Conservation (phyloP, 2,113 vertebrate genomes). For the Cephalopholis sonnerati region DNA sequence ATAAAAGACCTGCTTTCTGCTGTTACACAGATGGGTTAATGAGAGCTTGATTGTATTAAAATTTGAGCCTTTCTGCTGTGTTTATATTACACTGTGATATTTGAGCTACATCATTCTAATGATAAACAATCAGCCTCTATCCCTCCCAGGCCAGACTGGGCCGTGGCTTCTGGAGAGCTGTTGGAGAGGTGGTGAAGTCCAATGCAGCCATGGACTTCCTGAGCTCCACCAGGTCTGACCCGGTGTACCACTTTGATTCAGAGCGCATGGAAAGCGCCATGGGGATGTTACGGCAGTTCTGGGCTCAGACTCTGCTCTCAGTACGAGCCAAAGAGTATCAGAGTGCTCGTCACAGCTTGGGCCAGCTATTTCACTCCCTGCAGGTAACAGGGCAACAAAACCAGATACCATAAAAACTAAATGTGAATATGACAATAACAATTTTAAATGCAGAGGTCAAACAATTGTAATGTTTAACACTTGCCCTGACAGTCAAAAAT, state of each 20-base stretch:
- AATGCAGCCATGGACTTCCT: slow-evolving; percentile 89
- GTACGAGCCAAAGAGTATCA: slow-evolving; percentile 81
- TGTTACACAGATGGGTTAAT: background rate
- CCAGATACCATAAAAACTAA: too few species aligned
- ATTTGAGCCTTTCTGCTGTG: background rate
- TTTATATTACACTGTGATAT: background rate
- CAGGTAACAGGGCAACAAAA: slow-evolving; percentile 81
- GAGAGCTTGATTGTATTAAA: background rate
- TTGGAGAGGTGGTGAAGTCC: slow-evolving; percentile 87
- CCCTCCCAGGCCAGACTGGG: slow-evolving; percentile 78
- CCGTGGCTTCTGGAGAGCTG: slow-evolving; percentile 86
- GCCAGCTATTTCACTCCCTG: slow-evolving; percentile 87
- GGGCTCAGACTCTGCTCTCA: slow-evolving; percentile 79
- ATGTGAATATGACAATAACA: background rate
- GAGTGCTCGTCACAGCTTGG: slow-evolving; percentile 84
- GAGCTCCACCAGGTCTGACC: slow-evolving; percentile 82
- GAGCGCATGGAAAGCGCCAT: slow-evolving; percentile 82
- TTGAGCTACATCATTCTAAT: background rate
- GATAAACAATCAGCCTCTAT: background rate
- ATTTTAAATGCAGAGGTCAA: background rate
- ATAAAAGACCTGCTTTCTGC: background rate
- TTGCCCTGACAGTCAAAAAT: too few species aligned
- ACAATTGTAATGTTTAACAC: too few species aligned
- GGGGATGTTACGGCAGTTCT: slow-evolving; percentile 75
- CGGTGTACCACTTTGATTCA: slow-evolving; percentile 90